phyloP scores from a whole-genome alignment of 2,888 invertebrate genomes.

The Drosophila diplacantha region DNA sequence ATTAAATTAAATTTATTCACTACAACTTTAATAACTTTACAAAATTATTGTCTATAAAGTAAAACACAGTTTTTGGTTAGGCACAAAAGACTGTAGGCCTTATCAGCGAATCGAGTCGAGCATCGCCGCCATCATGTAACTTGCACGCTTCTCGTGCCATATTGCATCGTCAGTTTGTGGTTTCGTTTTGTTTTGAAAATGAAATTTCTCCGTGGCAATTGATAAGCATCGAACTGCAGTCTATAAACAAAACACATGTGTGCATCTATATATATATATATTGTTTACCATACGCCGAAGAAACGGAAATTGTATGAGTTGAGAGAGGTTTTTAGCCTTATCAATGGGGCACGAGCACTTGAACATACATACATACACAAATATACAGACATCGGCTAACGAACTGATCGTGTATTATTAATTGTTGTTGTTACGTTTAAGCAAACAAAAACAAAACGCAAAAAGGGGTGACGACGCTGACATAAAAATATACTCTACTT shows the following conservation, averaged over 20 bases:
- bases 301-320: slow-evolving; percentile 57
- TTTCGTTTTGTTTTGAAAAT: slow-evolving; percentile 43
- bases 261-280: slow-evolving; percentile 1
- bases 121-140: slow-evolving; percentile 33
- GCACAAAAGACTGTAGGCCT: slow-evolving; percentile 3
- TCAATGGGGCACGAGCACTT: slow-evolving; percentile 56
- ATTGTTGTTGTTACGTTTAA: slow-evolving; percentile 30
- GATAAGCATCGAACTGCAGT: slow-evolving; percentile 39
- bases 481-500: slow-evolving; percentile 21
- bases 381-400: slow-evolving; percentile 20
- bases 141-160: slow-evolving; percentile 43
- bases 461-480: slow-evolving; percentile 29
- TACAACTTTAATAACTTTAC: background rate
- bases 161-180: slow-evolving; percentile 39
- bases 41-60: background rate
- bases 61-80: background rate
- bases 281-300: slow-evolving; percentile 9
- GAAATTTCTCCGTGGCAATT: slow-evolving; percentile 51
- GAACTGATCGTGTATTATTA: slow-evolving; percentile 10
- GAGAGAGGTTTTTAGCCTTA: slow-evolving; percentile 50
- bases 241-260: slow-evolving; percentile 53
- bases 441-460: slow-evolving; percentile 44
- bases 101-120: slow-evolving; percentile 33
- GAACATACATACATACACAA: slow-evolving; percentile 8
- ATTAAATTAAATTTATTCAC: background rate